These are phyloP conservation scores for Phymorhynchus buccinoides DNA, from an alignment of 1,140 invertebrate species.

Conservation along the genomic window DNA sequence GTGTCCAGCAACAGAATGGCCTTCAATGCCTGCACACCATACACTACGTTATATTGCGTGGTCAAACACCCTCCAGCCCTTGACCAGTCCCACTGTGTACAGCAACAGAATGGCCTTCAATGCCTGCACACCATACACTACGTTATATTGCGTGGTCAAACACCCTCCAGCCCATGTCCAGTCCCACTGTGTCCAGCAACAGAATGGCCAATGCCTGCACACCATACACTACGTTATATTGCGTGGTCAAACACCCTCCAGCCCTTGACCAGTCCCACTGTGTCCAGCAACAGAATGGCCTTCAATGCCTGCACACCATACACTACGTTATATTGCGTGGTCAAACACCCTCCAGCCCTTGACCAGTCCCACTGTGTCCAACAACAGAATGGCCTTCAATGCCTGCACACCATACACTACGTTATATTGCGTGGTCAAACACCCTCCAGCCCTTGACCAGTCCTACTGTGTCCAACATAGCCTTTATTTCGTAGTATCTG, in stretches of 20 bases:
- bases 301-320: not conserved
- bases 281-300: conserved; percentile 78
- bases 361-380: conserved; percentile 87
- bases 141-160: conserved; percentile 97
- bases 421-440: conserved; percentile 90
- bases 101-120: conserved; percentile 88
- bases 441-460: conserved; percentile 90
- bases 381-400: conserved; percentile 86
- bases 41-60: conserved; percentile 96
- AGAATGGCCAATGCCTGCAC: conserved; percentile 88
- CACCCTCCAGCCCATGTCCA: conserved; percentile 89
- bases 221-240: conserved; percentile 82
- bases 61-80: conserved; percentile 95
- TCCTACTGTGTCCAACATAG: too few species aligned
- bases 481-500: too few species aligned
- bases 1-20: conserved; percentile 87
- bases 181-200: conserved; percentile 85
- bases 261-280: conserved; percentile 85
- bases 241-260: conserved; percentile 97
- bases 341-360: conserved; percentile 95
- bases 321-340: conserved; percentile 81
- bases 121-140: conserved; percentile 80
- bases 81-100: conserved; percentile 85
- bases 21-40: conserved; percentile 84
- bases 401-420: conserved; percentile 77